Percentiles rank a stretch among this genome's conserved stretches.
Conservation (phyloP, 2,113 vertebrate genomes). For the Dipodomys stephensi region DNA sequence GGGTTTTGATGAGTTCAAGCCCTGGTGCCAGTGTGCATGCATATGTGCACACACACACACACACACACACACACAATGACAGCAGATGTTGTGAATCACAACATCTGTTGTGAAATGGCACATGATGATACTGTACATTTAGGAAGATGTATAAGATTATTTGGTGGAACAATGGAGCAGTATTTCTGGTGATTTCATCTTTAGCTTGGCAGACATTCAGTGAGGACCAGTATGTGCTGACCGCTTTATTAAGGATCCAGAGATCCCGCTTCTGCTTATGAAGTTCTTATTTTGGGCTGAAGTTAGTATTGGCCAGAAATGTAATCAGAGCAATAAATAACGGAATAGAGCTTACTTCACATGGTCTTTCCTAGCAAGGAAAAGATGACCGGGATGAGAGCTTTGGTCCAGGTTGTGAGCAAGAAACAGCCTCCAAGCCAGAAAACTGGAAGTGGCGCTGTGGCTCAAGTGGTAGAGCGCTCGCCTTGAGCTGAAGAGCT, state of each 20-base stretch:
- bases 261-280: not conserved
- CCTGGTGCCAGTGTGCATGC: too few relatives aligned
- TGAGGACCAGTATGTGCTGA: not conserved
- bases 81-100: not conserved
- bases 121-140: not conserved
- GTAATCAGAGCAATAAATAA: not conserved
- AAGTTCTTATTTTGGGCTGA: not conserved
- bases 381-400: not conserved
- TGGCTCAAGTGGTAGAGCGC: too few relatives aligned
- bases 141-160: not conserved
- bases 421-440: not conserved
- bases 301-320: conserved; percentile 35
- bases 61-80: too few relatives aligned
- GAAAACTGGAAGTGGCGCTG: too few relatives aligned
- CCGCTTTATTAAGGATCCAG: not conserved
- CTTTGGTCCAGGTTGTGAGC: not conserved
- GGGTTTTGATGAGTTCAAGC: too few relatives aligned
- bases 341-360: not conserved
- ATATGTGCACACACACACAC: too few relatives aligned
- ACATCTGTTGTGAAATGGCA: not conserved
- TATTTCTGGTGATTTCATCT: not conserved
- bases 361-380: not conserved
- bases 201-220: not conserved
- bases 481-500: too few relatives aligned
- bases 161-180: not conserved